A percentile compares a stretch with the other conserved stretches of the same genome.
Conservation (phyloP, 2,113 vertebrate genomes). For the Piaya cayana region DNA sequence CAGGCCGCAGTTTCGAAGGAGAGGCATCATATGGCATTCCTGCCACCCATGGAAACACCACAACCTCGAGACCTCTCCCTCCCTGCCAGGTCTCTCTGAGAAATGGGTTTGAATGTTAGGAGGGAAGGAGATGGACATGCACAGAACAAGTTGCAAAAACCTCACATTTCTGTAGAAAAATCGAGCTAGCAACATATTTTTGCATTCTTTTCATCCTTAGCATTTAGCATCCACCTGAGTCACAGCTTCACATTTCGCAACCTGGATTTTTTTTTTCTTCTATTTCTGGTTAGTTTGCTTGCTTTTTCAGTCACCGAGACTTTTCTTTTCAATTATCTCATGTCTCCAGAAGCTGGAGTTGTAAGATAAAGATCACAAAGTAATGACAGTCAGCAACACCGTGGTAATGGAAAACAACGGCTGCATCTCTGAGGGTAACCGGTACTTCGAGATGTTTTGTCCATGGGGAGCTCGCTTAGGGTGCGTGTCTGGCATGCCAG, state of each 20-base stretch:
- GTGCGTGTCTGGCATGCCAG: not conserved
- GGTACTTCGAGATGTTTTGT: conserved; percentile 53
- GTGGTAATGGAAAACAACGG: conserved; percentile 12
- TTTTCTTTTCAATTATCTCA: conserved; percentile 45
- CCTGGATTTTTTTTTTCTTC: not conserved
- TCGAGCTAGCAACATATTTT: not conserved
- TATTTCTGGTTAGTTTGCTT: conserved; percentile 38
- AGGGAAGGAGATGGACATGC: not conserved
- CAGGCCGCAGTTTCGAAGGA: not conserved
- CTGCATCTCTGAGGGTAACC: not conserved
- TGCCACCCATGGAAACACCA: not conserved
- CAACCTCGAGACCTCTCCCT: not conserved
- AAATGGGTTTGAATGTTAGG: not conserved
- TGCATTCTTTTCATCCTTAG: conserved; percentile 29
- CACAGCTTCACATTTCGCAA: conserved; percentile 7
- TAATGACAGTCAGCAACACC: conserved; percentile 1
- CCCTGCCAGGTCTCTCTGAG: not conserved
- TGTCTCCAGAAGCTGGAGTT: conserved; percentile 31
- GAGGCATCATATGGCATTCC: rapidly evolving
- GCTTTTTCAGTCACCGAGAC: conserved; percentile 4
- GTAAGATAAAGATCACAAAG: conserved; percentile 48
- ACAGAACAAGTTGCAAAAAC: not conserved
- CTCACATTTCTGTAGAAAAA: not conserved
- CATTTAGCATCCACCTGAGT: conserved; percentile 44
- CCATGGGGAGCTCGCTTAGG: not conserved